Conservation (phyloP, 1,140 invertebrate species). For the Vanessa atalanta region DNA sequence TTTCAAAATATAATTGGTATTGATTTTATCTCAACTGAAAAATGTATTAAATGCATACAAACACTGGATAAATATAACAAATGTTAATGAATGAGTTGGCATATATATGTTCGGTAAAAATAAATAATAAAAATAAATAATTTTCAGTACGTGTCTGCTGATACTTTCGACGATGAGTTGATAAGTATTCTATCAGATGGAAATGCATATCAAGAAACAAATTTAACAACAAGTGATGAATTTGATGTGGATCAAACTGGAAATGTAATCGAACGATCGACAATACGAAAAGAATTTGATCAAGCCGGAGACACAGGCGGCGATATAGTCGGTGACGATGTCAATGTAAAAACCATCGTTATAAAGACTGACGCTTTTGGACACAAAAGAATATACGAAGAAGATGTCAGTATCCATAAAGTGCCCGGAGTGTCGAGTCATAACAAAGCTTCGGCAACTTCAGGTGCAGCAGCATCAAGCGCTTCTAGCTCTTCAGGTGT, state of each 20-base stretch:
- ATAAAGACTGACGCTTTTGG: conserved; percentile 47
- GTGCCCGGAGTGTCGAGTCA: conserved; percentile 11
- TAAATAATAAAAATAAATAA: no score
- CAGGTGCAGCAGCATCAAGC: conserved; percentile 6
- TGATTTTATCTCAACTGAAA: no score
- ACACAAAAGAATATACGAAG: conserved; percentile 50
- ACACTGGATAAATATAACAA: no score
- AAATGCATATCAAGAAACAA: conserved; percentile 38
- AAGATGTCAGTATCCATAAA: conserved; percentile 48
- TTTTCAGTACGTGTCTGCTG: conserved; percentile 50
- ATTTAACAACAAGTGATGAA: conserved; percentile 43
- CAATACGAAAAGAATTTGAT: conserved; percentile 45
- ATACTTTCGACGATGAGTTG: conserved; percentile 38
- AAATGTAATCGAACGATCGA: conserved; percentile 43
- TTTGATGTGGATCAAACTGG: conserved; percentile 44
- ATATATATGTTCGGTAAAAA: no score
- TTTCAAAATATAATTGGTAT: no score
- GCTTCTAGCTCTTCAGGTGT: not conserved
- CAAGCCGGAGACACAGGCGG: conserved; percentile 28
- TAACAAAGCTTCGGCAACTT: not conserved
- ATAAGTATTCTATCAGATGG: conserved; percentile 26
- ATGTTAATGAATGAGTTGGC: no score
- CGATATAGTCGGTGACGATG: conserved; percentile 38
- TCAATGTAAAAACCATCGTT: conserved; percentile 47
- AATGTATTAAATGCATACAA: no score